A percentile compares a stretch with the other conserved stretches of the same genome.
These are phyloP conservation scores for Poecilia velifera DNA, from an alignment of 2,797 vertebrate species.

Conservation along the genomic window DNA sequence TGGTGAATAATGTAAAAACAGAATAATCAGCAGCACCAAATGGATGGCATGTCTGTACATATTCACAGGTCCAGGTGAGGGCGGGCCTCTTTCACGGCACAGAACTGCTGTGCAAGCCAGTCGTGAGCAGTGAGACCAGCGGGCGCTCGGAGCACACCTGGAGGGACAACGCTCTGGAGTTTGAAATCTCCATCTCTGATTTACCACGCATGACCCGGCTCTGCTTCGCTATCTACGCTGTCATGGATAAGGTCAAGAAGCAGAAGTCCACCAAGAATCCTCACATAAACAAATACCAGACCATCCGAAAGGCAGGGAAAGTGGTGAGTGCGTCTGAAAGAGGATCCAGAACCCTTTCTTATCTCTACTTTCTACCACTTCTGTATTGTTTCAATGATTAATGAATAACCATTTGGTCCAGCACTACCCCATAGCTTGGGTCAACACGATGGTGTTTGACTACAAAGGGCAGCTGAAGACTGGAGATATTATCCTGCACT, in stretches of 20 bases:
- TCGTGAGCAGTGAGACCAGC: slow-evolving; percentile 90
- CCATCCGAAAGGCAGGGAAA: slow-evolving; percentile 85
- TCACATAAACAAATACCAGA: slow-evolving; percentile 93
- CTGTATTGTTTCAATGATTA: neutral
- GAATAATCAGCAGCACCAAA: neutral
- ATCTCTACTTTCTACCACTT: neutral
- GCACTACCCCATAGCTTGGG: slow-evolving; percentile 99
- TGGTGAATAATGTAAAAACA: neutral
- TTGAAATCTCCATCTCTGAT: slow-evolving; percentile 91
- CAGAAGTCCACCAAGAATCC: slow-evolving; percentile 92
- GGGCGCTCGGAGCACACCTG: slow-evolving; percentile 91
- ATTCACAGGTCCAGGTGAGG: slow-evolving; percentile 90
- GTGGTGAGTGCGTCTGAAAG: slow-evolving; percentile 64
- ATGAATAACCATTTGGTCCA: slow-evolving; percentile 58
- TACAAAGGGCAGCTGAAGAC: slow-evolving; percentile 95
- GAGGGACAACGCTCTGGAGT: slow-evolving; percentile 89
- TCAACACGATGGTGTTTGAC: slow-evolving; percentile 99
- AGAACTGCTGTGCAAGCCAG: slow-evolving; percentile 92
- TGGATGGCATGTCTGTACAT: neutral
- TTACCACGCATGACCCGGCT: slow-evolving; percentile 97
- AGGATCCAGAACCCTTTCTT: neutral
- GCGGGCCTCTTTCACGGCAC: slow-evolving; percentile 97
- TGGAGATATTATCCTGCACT: slow-evolving; percentile 90
- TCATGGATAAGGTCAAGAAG: slow-evolving; percentile 96
- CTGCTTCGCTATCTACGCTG: slow-evolving; percentile 93